Percentiles rank a stretch among this genome's conserved stretches.
These are phyloP conservation scores for Cephus sareptanus DNA, from an alignment of 2,888 invertebrate species.

Conservation along the genomic window DNA sequence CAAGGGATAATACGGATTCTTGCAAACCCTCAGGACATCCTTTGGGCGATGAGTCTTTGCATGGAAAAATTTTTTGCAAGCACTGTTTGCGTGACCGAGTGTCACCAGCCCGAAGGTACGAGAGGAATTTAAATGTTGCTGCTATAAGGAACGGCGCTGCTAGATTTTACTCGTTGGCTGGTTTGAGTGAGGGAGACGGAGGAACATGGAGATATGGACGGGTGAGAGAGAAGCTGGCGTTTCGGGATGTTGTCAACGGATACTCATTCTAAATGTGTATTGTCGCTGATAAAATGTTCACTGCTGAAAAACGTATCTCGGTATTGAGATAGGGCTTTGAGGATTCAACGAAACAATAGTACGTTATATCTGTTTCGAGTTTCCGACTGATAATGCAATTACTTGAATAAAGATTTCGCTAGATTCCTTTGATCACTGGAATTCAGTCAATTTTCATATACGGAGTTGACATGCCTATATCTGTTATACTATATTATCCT, in stretches of 20 bases:
- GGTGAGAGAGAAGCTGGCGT: neutral
- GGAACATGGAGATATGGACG: neutral
- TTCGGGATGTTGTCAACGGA: neutral
- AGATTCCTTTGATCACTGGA: neutral
- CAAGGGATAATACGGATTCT: slow-evolving; percentile 2
- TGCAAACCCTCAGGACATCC: neutral
- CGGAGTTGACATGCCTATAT: too few relatives aligned
- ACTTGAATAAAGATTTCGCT: neutral
- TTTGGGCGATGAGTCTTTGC: slow-evolving; percentile 5
- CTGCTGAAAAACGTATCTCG: neutral
- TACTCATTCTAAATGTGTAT: neutral
- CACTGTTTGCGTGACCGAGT: slow-evolving; percentile 4
- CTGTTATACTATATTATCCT: too few relatives aligned
- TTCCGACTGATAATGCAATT: neutral
- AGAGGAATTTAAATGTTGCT: neutral
- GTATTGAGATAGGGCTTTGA: neutral
- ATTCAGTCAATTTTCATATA: neutral
- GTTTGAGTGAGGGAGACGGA: neutral
- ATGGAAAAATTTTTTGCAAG: neutral
- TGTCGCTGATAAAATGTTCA: neutral
- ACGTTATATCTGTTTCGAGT: too few relatives aligned
- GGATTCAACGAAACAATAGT: neutral
- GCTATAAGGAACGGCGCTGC: neutral
- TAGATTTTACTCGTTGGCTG: neutral
- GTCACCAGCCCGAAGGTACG: neutral